phyloP scores from a whole-genome alignment of 2,797 vertebrate species.

The Dermochelys coriacea region DNA sequence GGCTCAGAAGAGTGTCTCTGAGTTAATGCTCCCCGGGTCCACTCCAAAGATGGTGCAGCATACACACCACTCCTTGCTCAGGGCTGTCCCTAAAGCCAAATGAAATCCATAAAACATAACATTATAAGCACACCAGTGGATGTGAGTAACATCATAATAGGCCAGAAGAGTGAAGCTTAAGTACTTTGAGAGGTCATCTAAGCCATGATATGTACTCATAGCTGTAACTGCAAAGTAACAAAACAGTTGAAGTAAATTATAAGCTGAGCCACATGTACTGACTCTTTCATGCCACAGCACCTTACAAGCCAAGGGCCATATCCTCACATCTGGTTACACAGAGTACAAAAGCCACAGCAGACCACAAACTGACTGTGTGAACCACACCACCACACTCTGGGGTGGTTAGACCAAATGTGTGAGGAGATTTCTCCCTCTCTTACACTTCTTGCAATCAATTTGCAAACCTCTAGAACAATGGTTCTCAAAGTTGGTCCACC shows the following conservation, averaged over 20 bases:
- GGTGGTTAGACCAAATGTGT: not conserved
- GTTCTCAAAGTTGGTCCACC: no score
- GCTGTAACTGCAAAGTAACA: not conserved
- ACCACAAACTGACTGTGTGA: not conserved
- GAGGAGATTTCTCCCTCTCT: rapidly evolving
- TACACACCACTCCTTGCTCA: not conserved
- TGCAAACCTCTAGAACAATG: no score
- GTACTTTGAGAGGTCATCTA: not conserved
- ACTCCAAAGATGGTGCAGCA: rapidly evolving
- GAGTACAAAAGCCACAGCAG: rapidly evolving
- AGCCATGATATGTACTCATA: not conserved
- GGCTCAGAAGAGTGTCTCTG: not conserved
- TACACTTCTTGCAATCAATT: not conserved
- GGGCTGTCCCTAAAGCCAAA: not conserved
- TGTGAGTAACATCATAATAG: not conserved
- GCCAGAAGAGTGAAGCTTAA: not conserved
- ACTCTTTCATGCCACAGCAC: rapidly evolving
- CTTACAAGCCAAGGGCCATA: not conserved
- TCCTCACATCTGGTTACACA: rapidly evolving
- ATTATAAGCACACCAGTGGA: not conserved
- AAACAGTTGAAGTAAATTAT: not conserved
- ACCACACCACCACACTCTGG: not conserved
- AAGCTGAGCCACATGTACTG: not conserved
- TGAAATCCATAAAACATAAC: not conserved
- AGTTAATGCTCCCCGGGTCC: rapidly evolving